phyloP scores from a whole-genome alignment of 2,888 invertebrate genomes.

The Sarcophaga subvicina region DNA sequence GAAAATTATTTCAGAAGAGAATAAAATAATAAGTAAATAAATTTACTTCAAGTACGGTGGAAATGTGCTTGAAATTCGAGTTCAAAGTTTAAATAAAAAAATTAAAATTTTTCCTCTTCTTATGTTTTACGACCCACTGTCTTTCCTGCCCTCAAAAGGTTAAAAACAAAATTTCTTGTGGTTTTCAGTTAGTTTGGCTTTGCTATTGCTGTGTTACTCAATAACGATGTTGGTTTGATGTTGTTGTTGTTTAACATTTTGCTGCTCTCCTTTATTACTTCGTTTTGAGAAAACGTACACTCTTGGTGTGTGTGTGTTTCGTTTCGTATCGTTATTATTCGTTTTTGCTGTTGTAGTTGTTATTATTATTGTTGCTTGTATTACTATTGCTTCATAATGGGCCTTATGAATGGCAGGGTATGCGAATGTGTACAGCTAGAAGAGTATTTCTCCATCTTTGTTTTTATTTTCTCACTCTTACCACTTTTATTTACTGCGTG shows the following conservation, averaged over 20 bases:
- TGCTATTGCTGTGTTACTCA: neutral
- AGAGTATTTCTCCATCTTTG: neutral
- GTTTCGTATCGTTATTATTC: slow-evolving; percentile 14
- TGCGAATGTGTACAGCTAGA: too few species aligned
- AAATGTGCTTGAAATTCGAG: too few species aligned
- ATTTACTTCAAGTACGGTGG: too few species aligned
- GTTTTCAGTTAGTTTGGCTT: neutral
- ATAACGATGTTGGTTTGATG: too few species aligned
- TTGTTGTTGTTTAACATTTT: neutral
- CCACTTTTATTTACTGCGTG: neutral
- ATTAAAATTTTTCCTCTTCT: too few species aligned
- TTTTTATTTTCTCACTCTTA: neutral
- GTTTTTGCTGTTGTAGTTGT: neutral
- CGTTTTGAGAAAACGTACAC: neutral
- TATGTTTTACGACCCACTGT: too few species aligned
- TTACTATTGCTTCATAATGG: neutral
- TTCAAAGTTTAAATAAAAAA: too few species aligned
- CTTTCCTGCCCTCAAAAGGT: neutral
- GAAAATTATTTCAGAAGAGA: too few species aligned
- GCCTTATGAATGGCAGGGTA: too few species aligned
- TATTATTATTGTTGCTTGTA: neutral
- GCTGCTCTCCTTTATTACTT: neutral
- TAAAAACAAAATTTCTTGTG: neutral
- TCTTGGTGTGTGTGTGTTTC: neutral
- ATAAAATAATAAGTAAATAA: too few species aligned